These are phyloP conservation scores for Drosophila oshimai DNA, from an alignment of 1,140 invertebrate species.

Conservation along the genomic window DNA sequence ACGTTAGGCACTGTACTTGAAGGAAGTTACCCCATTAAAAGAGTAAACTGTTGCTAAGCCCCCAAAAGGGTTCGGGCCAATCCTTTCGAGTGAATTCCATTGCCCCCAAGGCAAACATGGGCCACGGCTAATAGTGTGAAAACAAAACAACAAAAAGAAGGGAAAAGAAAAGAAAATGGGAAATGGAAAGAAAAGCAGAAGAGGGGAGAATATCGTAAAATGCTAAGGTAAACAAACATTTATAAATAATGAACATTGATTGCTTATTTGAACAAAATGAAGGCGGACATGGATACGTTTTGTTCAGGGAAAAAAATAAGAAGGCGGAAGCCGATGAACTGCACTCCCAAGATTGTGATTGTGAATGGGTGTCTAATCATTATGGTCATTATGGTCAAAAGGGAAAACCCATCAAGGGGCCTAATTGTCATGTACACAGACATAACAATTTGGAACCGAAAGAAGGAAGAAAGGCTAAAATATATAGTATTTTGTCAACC, in stretches of 20 bases:
- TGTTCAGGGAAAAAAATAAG: background rate
- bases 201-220: slow-evolving; percentile 52
- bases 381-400: background rate
- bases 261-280: slow-evolving; percentile 68
- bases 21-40: background rate
- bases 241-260: slow-evolving; percentile 79
- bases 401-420: slow-evolving; percentile 26
- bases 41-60: slow-evolving; percentile 31
- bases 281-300: slow-evolving; percentile 34
- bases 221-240: slow-evolving; percentile 65
- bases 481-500: too few relatives aligned
- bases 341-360: slow-evolving; percentile 11
- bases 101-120: slow-evolving; percentile 51
- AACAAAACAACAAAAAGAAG: slow-evolving; percentile 33
- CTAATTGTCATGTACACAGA: slow-evolving; percentile 34
- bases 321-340: slow-evolving; percentile 6
- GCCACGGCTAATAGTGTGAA: slow-evolving; percentile 63
- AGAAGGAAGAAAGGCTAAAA: background rate
- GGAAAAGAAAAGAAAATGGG: background rate
- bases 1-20: background rate
- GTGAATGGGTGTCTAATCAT: slow-evolving; percentile 1
- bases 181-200: background rate
- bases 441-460: background rate
- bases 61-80: slow-evolving; percentile 41
- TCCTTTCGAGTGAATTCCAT: slow-evolving; percentile 57